A percentile compares a stretch with the other conserved stretches of the same genome.
These are phyloP conservation scores for Halichoeres trimaculatus DNA, from an alignment of 2,113 vertebrate species.

Conservation along the genomic window DNA sequence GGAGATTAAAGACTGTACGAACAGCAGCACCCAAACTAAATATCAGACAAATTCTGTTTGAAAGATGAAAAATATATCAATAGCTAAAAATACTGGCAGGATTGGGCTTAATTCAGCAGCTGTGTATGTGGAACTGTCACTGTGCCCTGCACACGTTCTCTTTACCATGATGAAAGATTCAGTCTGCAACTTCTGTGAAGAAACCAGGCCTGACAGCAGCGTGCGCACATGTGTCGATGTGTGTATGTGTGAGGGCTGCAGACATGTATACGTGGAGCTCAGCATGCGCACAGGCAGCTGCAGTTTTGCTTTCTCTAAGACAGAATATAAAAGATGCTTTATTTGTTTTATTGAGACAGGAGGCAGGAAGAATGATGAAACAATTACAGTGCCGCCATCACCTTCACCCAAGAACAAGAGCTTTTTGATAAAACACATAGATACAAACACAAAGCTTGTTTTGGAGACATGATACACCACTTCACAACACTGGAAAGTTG, in stretches of 20 bases:
- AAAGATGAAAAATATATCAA: conserved; percentile 17
- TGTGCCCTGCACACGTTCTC: conserved; percentile 36
- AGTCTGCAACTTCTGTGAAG: conserved; percentile 37
- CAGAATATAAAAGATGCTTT: conserved; percentile 33
- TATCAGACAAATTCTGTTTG: conserved; percentile 51
- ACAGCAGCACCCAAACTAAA: conserved; percentile 41
- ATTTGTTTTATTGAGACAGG: conserved; percentile 25
- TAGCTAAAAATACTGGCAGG: conserved; percentile 56
- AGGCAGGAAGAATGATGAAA: conserved; percentile 62
- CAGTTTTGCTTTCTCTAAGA: conserved; percentile 30
- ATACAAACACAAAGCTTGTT: conserved; percentile 41
- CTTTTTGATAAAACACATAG: conserved; percentile 40
- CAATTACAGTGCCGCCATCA: conserved; percentile 59
- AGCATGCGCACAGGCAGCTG: conserved; percentile 6
- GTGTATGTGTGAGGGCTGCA: neutral
- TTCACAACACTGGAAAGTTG: conserved; percentile 17
- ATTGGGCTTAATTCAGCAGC: conserved; percentile 33
- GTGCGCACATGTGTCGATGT: conserved; percentile 1
- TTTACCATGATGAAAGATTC: conserved; percentile 61
- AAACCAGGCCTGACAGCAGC: conserved; percentile 55
- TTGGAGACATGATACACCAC: conserved; percentile 22
- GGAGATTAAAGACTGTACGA: conserved; percentile 45
- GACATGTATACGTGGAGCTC: conserved; percentile 9
- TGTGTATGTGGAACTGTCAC: conserved; percentile 48
- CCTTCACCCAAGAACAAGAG: conserved; percentile 42